phyloP scores from a whole-genome alignment of 2,888 invertebrate genomes.

The Trisateles emortualis region DNA sequence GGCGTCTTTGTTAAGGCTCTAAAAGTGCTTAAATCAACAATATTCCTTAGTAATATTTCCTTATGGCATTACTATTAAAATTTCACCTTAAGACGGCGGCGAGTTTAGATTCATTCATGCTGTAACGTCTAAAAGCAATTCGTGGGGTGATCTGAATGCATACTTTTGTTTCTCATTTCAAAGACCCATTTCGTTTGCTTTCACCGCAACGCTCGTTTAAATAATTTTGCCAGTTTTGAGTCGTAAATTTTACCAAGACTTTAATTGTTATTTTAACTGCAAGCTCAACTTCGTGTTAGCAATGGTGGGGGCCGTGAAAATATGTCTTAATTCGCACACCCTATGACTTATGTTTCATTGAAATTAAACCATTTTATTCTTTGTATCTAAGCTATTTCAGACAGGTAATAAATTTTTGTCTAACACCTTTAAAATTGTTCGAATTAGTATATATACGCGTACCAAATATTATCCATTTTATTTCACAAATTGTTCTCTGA shows the following conservation, averaged over 20 bases:
- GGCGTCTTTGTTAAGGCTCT: slow-evolving; percentile 50
- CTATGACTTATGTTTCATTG: slow-evolving; percentile 82
- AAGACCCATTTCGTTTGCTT: slow-evolving; percentile 77
- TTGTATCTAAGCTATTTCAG: slow-evolving; percentile 50
- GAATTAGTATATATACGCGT: slow-evolving; percentile 29
- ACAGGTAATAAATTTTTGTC: slow-evolving; percentile 56
- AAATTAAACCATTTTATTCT: slow-evolving; percentile 67
- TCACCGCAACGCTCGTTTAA: slow-evolving; percentile 75
- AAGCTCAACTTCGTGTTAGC: slow-evolving; percentile 80
- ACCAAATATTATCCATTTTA: slow-evolving; percentile 13
- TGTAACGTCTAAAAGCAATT: slow-evolving; percentile 72
- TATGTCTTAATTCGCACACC: slow-evolving; percentile 84
- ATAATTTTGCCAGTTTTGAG: slow-evolving; percentile 84
- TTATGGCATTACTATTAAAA: slow-evolving; percentile 82
- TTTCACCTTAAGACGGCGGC: slow-evolving; percentile 76
- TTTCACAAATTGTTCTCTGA: slow-evolving; percentile 14
- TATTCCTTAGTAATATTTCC: slow-evolving; percentile 81
- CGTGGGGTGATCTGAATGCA: slow-evolving; percentile 70
- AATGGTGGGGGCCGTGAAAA: slow-evolving; percentile 73
- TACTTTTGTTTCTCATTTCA: slow-evolving; percentile 80
- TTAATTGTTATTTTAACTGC: slow-evolving; percentile 87
- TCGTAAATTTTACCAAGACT: slow-evolving; percentile 85
- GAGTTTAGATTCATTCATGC: slow-evolving; percentile 62
- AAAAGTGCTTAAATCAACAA: slow-evolving; percentile 77
- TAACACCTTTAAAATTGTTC: slow-evolving; percentile 53